phyloP scores from a whole-genome alignment of 2,113 vertebrate species.

The Dasyurus viverrinus region DNA sequence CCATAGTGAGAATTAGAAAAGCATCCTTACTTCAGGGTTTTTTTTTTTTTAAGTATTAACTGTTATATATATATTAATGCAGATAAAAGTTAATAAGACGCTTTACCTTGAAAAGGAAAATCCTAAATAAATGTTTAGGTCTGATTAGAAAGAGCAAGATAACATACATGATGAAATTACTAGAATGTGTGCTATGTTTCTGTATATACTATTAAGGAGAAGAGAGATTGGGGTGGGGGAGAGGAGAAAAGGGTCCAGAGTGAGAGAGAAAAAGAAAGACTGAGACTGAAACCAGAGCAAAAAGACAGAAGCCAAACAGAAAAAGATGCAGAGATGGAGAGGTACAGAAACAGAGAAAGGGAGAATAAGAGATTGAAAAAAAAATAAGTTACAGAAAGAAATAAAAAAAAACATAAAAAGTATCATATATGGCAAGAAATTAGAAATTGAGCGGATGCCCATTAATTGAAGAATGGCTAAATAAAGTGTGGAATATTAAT shows the following conservation, averaged over 20 bases:
- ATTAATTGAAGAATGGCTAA: too few relatives aligned
- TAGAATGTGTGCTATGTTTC: neutral
- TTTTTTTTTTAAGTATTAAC: neutral
- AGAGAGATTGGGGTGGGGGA: neutral
- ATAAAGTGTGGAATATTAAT: too few relatives aligned
- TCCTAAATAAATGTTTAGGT: slow-evolving; percentile 31
- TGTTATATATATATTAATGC: slow-evolving; percentile 12
- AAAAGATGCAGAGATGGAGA: neutral
- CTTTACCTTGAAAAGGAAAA: neutral
- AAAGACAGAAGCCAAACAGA: neutral
- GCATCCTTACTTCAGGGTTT: neutral
- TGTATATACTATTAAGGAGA: slow-evolving; percentile 26
- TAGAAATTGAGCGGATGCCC: too few relatives aligned
- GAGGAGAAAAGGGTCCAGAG: neutral
- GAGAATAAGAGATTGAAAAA: neutral
- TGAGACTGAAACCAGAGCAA: neutral
- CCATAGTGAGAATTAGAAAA: neutral
- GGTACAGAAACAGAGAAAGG: neutral
- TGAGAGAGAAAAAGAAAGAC: neutral
- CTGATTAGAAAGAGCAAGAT: neutral
- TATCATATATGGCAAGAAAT: too few relatives aligned
- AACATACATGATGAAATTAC: neutral
- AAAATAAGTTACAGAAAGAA: neutral
- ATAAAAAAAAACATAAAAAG: neutral
- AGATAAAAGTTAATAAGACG: slow-evolving; percentile 10